Evolutionary conservation across 2,797 vertebrate species (phyloP), one percentile per base, ranked within the genome.

Genomic region (Eupleurogrammus muticus): DNA sequence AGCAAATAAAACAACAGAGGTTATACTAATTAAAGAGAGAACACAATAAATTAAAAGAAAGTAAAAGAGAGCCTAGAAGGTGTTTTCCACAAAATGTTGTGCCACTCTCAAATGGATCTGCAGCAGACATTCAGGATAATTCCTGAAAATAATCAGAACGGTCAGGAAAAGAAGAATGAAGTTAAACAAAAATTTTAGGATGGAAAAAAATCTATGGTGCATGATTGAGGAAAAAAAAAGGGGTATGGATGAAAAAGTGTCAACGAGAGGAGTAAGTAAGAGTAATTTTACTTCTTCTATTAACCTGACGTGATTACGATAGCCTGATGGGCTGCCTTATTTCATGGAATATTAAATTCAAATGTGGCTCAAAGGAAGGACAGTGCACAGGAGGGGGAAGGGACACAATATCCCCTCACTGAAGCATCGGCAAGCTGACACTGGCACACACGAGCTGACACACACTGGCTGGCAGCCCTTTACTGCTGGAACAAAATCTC

Each of bases 281-380:
- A 92, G 94, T 96, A 94, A 96, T 97, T 97, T 96, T 95, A 95
- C 94, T 96, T 95, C 95, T 96, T 96, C 95, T 96, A 96, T 96
- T 97, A 97, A 97, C 95, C 95, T 95, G 95, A 96, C 92, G 91
- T 95, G 95, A 98, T 98, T 97, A 97, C 96, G 97, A 95, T 94
- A 94, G 96, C 93, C 96, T 93, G 90, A 94, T 93, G 89, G 91
- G 91, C 88, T 63, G 83, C 91, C 92, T 94, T 97, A 97, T 98
- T 99, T 98, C 96, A 97, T 98, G 96, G 96, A 97, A 97, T 97
- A 97, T 97, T 96, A 97, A 96, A 95, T 97, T 97, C 95, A 96
- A 96, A 97, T 96, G 95, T 92, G 91, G 94, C 95, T 96, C 94
- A 95, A 93, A 96, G 92, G 93, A 95, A 96, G 95, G 94, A 96